Percentiles rank a stretch among this genome's conserved stretches.
Conservation (phyloP, 2,797 vertebrate species). For the Tenualosa thibaudeaui region DNA sequence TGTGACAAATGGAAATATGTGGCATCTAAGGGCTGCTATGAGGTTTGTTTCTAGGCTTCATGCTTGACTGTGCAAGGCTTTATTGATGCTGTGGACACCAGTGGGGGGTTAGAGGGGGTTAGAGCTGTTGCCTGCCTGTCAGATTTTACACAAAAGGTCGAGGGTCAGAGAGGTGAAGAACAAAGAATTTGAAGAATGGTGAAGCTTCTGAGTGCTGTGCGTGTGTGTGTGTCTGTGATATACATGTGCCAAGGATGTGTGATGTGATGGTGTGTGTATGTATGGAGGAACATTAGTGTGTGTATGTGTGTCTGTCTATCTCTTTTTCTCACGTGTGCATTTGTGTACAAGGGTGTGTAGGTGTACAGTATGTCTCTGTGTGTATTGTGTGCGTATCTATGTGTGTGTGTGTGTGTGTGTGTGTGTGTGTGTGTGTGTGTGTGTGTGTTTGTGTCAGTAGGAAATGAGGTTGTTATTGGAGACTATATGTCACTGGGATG, state of each 20-base stretch:
- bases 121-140: background rate
- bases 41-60: background rate
- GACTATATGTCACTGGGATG: conserved; percentile 63
- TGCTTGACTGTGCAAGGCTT: background rate
- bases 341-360: background rate
- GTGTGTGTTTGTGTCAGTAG: background rate
- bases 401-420: background rate
- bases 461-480: conserved; percentile 12
- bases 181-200: background rate
- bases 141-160: conserved; percentile 2
- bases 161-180: background rate
- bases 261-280: background rate
- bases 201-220: background rate
- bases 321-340: background rate
- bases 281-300: background rate
- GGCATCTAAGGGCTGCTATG: background rate
- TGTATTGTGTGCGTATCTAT: background rate
- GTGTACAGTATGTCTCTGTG: background rate
- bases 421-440: conserved; percentile 14
- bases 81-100: background rate
- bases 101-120: background rate
- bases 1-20: background rate
- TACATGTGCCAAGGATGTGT: background rate
- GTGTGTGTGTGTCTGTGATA: background rate
- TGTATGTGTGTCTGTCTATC: background rate